Evolutionary conservation across 2,888 invertebrate genomes (phyloP), one percentile per base, ranked within the genome.

Genomic region (Ochropleura leucogaster): DNA sequence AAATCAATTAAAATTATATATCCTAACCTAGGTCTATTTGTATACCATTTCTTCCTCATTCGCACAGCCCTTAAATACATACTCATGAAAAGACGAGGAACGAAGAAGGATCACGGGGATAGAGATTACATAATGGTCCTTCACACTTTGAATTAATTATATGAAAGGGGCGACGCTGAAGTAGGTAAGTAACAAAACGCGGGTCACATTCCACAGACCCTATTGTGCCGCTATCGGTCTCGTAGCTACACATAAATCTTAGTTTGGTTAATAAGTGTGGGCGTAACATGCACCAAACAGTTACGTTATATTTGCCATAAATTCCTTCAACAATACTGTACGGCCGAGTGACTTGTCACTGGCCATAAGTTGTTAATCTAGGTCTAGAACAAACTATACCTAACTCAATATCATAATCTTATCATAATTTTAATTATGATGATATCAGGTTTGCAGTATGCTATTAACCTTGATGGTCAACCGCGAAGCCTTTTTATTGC

Each of bases 221-320:
- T 92, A 94, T 95, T 95, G 95, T 95, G 92, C 93, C 91, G 93
- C 93, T 93, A 93, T 93, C 91, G 93, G 90, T 92, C 89, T 92
- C 89, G 85, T 90, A 91, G 91, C 90, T 90, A 92, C 90, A 93
- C 94, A 95, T 96, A 95, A 95, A 95, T 95, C 95, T 93, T 86
- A 91, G 93, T 95, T 95, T 94, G 88, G 94, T 95, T 95, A 94
- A 94, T 94, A 94, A 92, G 94, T 92, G 96, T 96, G 94, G 96
- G 96, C 94, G 96, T 90, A 90, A 92, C 92, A 89, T 91, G 91
- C 90, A 92, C 93, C 90, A 90, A 92, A 91, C 92, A 91, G 94
- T 94, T 94, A 90, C 84, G 79, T 86, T 88, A 90, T 89, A 90
- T 89, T 89, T 83, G 86, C 87, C 89, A 91, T 93, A 92, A 91